Evolutionary conservation across 1,140 invertebrate genomes (phyloP).

Genomic region (Pissodes strobi): DNA sequence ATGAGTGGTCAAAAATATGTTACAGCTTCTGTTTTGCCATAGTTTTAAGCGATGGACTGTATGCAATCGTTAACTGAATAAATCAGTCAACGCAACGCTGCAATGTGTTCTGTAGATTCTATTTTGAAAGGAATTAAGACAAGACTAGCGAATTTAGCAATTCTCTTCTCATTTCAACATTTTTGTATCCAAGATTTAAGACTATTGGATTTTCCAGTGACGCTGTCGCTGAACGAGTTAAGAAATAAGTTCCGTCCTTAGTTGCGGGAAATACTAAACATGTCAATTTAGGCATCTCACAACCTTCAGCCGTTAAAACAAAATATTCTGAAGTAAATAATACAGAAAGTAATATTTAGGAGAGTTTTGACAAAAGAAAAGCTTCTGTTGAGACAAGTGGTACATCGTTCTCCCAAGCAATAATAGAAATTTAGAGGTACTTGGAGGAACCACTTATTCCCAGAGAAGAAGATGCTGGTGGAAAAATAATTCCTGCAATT

Average conservation of each 20-base stretch:
- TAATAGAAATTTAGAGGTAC: conserved; percentile 17
- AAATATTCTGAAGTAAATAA: no score
- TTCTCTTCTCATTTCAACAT: conserved; percentile 20
- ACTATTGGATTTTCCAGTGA: no score
- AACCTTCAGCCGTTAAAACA: no score
- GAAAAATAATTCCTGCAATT: conserved; percentile 27
- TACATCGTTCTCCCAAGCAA: conserved; percentile 12
- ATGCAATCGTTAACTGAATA: neutral
- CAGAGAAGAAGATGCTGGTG: conserved; percentile 25
- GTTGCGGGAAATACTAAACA: neutral
- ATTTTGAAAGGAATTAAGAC: conserved; percentile 22
- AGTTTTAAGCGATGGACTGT: conserved; percentile 28
- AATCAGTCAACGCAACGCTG: neutral
- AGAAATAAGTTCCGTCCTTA: neutral
- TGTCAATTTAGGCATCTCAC: neutral
- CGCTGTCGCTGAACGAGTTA: neutral
- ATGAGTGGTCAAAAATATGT: no score
- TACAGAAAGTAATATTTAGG: conserved; percentile 19
- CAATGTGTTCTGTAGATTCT: conserved; percentile 11
- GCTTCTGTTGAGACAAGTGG: conserved; percentile 1
- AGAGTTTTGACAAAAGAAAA: conserved; percentile 24
- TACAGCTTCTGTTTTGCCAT: conserved; percentile 28
- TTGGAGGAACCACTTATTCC: conserved; percentile 16
- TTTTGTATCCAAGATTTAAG: conserved; percentile 32
- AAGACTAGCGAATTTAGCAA: conserved; percentile 22